A percentile compares a stretch with the other conserved stretches of the same genome.
phyloP scores from a whole-genome alignment of 1,140 invertebrate species.

The Temnothorax nylanderi region DNA sequence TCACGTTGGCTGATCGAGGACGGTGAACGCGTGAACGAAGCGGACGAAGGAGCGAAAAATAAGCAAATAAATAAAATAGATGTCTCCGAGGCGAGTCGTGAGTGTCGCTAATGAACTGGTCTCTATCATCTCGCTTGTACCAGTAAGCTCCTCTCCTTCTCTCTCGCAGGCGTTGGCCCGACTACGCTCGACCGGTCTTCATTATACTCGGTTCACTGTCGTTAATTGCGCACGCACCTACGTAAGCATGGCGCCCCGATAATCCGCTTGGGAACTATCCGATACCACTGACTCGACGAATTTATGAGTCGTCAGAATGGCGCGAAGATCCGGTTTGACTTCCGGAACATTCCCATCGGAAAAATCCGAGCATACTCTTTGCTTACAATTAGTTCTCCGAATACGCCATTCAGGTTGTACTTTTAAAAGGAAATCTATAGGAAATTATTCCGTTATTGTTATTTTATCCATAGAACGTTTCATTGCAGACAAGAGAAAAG shows the following conservation, averaged over 20 bases:
- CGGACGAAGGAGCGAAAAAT: constrained; percentile 70
- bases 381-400: neutral
- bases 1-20: constrained; percentile 29
- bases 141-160: constrained; percentile 44
- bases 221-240: constrained; percentile 81
- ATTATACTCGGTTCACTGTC: constrained; percentile 80
- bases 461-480: neutral
- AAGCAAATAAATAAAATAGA: constrained; percentile 82
- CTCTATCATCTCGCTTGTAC: constrained; percentile 73
- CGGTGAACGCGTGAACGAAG: constrained; percentile 43
- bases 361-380: neutral
- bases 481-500: neutral
- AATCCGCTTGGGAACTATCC: constrained; percentile 69
- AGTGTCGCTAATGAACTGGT: constrained; percentile 84
- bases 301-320: constrained; percentile 25
- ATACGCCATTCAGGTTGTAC: neutral
- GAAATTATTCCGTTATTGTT: neutral
- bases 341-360: constrained; percentile 17
- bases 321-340: constrained; percentile 30
- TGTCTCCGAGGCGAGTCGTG: constrained; percentile 76
- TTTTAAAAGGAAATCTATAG: neutral
- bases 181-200: constrained; percentile 76
- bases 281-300: constrained; percentile 63
- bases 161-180: constrained; percentile 59
- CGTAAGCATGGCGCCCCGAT: constrained; percentile 73